These are phyloP conservation scores for Caranx ignobilis DNA, from an alignment of 2,113 vertebrate species.

Conservation along the genomic window DNA sequence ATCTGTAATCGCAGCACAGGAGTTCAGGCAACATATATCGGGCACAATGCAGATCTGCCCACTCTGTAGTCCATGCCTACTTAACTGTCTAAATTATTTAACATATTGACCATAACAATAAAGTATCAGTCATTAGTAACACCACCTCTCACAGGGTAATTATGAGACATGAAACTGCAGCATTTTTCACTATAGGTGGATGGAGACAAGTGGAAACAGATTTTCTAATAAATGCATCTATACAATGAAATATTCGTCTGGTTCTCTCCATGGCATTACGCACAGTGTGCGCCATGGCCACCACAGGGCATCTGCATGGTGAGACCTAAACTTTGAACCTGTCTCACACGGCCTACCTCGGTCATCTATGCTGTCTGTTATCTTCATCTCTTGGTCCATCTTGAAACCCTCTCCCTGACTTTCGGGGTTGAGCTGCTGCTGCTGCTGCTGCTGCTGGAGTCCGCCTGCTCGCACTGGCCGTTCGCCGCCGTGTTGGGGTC, in stretches of 20 bases:
- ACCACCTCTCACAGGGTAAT: neutral
- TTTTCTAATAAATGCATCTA: neutral
- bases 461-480: constrained; percentile 76
- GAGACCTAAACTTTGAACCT: constrained; percentile 8
- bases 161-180: neutral
- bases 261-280: constrained; percentile 23
- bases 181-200: too few relatives aligned
- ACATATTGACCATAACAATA: neutral
- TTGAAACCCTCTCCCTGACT: constrained; percentile 62
- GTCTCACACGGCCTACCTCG: constrained; percentile 66
- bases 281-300: constrained; percentile 17
- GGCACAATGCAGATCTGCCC: neutral
- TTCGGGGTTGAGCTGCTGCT: constrained; percentile 46
- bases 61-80: neutral
- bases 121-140: neutral
- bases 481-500: constrained; percentile 76
- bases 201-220: neutral
- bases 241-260: neutral
- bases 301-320: neutral
- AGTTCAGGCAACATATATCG: neutral
- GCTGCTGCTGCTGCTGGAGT: constrained; percentile 35
- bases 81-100: neutral
- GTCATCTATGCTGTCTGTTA: constrained; percentile 81
- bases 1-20: neutral
- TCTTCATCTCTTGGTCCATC: constrained; percentile 86